Base-by-base conservation (phyloP, 2,113 vertebrate species). In the Toxotes chatareus region DNA sequence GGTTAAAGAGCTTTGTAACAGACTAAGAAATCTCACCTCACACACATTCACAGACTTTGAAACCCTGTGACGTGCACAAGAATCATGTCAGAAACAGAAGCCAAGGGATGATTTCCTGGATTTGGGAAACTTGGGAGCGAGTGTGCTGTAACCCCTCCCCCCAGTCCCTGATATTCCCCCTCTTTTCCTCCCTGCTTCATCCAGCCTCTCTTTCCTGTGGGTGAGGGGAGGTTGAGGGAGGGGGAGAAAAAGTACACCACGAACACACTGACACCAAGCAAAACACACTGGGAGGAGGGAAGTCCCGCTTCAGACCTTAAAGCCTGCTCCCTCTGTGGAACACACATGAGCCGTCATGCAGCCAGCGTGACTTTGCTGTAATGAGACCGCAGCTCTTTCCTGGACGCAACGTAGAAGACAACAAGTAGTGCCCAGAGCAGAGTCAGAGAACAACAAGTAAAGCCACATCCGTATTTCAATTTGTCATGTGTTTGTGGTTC, bases 121-220 rank as follows among this genome's bases (percentile, higher is more conserved):
- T 88, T 84, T 83, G 68, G 82, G 76, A 88, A 88, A 85, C 73
- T 86, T 84, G 70, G 82, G 79, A 86, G 38, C 5, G 1, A 77
- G 10, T 57, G 32, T 69, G 69, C 46, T n/a, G 23, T 31, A 70
- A 82, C 21, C 66, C 82, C 53, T 73, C 59, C 80, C 81, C 82
- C 77, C 72, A 42, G 31, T 73, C 70, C 77, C 73, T 63, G 32
- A 72, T 42, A 36, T 0, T 47, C 49, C 34, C 36, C 10, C 57
- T 1, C 60, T 51, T 46, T 62, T 57, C 55, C 38, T 55, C 64
- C 31, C 57, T 17, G 23, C 49, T 47, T 67, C 19, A 73, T 68
- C 23, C 67, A 63, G 69, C 51, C 83, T 66, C 85, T 84, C 81
- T 86, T 92, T 92, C 91, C 92, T 91, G 89, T 91, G 92, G 88